Percentiles rank a stretch among this genome's conserved stretches.
phyloP scores from a whole-genome alignment of 2,888 invertebrate genomes.

The Diadegma fenestrale region DNA sequence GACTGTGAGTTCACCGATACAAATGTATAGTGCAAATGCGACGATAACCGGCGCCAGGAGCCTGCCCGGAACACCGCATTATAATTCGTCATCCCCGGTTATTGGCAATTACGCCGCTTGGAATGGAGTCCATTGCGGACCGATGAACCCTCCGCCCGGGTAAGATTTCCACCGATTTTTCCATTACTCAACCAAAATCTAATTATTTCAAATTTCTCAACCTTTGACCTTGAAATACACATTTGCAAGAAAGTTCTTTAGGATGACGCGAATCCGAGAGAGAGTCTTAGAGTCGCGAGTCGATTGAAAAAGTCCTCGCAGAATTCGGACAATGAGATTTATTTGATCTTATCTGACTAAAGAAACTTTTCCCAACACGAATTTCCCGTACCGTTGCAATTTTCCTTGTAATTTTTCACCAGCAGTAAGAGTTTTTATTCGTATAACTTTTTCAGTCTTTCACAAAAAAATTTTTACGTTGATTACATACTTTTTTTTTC shows the following conservation, averaged over 20 bases:
- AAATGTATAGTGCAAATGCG: constrained; percentile 82
- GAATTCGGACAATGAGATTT: constrained; percentile 79
- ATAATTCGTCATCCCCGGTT: constrained; percentile 80
- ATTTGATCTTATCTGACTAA: constrained; percentile 83
- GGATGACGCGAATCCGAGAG: constrained; percentile 80
- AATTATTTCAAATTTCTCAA: not conserved
- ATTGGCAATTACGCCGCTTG: constrained; percentile 79
- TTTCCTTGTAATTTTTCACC: too few species aligned
- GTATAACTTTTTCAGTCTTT: too few species aligned
- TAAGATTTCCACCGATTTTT: constrained; percentile 63
- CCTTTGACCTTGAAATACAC: not conserved
- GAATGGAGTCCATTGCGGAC: constrained; percentile 79
- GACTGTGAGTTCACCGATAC: constrained; percentile 76
- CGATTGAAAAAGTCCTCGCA: constrained; percentile 77
- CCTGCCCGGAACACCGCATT: constrained; percentile 81
- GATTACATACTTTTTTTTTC: too few species aligned
- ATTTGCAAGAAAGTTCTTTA: constrained; percentile 48
- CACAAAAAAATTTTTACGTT: too few species aligned
- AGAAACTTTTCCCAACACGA: constrained; percentile 30
- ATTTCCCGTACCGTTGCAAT: not conserved
- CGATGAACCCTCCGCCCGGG: constrained; percentile 77
- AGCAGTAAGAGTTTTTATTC: too few species aligned
- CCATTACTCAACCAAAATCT: not conserved
- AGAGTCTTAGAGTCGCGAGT: constrained; percentile 81
- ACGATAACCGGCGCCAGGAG: constrained; percentile 80